A percentile compares a stretch with the other conserved stretches of the same genome.
Evolutionary conservation across 2,797 vertebrate genomes (phyloP).

Genomic region (Crenichthys baileyi): DNA sequence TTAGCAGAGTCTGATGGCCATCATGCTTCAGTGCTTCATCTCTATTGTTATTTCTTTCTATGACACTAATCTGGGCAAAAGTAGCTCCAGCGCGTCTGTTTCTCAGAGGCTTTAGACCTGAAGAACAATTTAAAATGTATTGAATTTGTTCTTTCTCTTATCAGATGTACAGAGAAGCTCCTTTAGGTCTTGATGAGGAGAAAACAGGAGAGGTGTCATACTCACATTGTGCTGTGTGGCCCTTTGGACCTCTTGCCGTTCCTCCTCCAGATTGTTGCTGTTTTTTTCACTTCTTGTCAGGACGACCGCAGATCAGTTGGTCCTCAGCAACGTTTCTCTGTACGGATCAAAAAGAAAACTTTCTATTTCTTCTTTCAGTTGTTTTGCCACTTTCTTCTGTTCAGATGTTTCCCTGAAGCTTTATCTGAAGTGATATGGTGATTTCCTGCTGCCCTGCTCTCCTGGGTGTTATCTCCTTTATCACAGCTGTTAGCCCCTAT

Average conservation of each 20-base stretch:
- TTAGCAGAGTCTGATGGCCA: not conserved
- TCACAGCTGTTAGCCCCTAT: constrained; percentile 31
- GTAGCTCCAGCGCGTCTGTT: constrained; percentile 18
- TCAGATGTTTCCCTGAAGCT: constrained; percentile 29
- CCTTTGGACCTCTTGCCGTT: constrained; percentile 59
- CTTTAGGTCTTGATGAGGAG: not conserved
- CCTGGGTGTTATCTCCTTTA: constrained; percentile 17
- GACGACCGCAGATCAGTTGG: constrained; percentile 13
- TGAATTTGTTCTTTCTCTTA: not conserved
- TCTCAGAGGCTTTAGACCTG: not conserved
- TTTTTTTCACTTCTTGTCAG: constrained; percentile 24
- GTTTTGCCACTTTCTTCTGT: constrained; percentile 10
- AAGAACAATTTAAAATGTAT: not conserved
- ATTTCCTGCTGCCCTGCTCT: constrained; percentile 43
- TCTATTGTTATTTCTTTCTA: constrained; percentile 35
- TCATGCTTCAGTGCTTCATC: constrained; percentile 26
- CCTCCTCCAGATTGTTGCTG: constrained; percentile 58
- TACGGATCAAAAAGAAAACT: constrained; percentile 1
- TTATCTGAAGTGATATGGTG: constrained; percentile 56
- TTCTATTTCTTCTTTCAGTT: constrained; percentile 3
- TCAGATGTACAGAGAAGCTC: not conserved
- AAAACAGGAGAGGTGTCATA: constrained; percentile 25
- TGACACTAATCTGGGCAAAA: constrained; percentile 41
- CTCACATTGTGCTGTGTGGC: constrained; percentile 72
- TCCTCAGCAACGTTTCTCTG: not conserved